phyloP scores from a whole-genome alignment of 2,797 vertebrate species.

The Diglossa cyanea region DNA sequence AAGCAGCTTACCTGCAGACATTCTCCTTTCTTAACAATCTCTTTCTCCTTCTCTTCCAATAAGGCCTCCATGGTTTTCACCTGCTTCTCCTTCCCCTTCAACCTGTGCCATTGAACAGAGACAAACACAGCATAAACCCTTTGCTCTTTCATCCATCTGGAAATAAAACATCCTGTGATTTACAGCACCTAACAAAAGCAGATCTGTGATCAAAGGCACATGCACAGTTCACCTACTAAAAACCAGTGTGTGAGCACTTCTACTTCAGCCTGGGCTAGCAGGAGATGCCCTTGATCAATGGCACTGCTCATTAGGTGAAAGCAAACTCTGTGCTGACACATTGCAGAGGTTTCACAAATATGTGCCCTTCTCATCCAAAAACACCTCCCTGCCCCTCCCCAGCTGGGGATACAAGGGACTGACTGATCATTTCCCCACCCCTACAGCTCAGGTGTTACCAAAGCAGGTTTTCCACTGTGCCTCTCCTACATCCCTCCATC shows the following conservation, averaged over 20 bases:
- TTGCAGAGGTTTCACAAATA: neutral
- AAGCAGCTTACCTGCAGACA: conserved; percentile 76
- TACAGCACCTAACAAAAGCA: neutral
- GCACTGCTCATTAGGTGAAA: neutral
- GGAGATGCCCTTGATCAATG: neutral
- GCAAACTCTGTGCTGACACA: neutral
- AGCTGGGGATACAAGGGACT: neutral
- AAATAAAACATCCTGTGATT: neutral
- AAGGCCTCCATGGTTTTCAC: conserved; percentile 82
- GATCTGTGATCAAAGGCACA: neutral
- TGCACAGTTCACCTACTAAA: neutral
- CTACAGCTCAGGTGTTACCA: neutral
- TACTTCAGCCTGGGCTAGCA: neutral
- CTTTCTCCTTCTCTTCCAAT: conserved; percentile 79
- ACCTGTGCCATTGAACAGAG: conserved; percentile 70
- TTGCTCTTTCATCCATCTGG: neutral
- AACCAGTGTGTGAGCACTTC: neutral
- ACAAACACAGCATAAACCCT: neutral
- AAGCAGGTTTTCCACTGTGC: neutral
- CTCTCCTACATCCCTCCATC: neutral
- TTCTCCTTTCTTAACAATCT: conserved; percentile 76
- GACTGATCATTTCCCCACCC: neutral
- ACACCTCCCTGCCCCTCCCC: neutral
- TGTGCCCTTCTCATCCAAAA: neutral
- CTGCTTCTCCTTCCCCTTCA: conserved; percentile 85